Evolutionary conservation across 2,888 invertebrate genomes (phyloP).

Genomic region (Lycaena phlaeas): DNA sequence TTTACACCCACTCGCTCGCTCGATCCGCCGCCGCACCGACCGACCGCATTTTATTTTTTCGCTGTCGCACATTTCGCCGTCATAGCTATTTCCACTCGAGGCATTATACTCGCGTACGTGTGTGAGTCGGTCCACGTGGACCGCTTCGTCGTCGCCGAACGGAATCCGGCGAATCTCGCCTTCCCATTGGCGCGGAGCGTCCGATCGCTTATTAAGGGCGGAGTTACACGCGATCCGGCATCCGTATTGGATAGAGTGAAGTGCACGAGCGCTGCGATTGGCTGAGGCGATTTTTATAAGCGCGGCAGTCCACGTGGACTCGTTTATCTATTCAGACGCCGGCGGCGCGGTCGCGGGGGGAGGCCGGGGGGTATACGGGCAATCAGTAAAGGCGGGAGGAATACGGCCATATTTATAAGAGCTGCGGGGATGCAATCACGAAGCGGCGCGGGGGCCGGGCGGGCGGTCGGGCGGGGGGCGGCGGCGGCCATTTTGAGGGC

Average conservation of each 20-base stretch:
- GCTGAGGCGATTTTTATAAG: constrained; percentile 69
- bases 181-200: constrained; percentile 40
- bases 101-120: constrained; percentile 62
- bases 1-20: constrained; percentile 68
- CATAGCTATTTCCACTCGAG: constrained; percentile 74
- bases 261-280: constrained; percentile 39
- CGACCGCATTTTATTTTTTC: constrained; percentile 74
- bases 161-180: constrained; percentile 41
- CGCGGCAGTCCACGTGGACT: constrained; percentile 71
- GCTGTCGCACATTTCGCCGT: constrained; percentile 74
- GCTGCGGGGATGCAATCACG: constrained; percentile 75
- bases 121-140: constrained; percentile 69
- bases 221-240: constrained; percentile 60
- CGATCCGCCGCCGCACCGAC: constrained; percentile 53
- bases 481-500: constrained; percentile 83
- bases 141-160: constrained; percentile 60
- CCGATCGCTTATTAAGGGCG: constrained; percentile 74
- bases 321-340: constrained; percentile 75
- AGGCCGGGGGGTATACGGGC: constrained; percentile 73
- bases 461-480: constrained; percentile 60
- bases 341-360: constrained; percentile 72
- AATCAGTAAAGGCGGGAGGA: constrained; percentile 75
- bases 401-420: constrained; percentile 75
- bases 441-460: constrained; percentile 66
- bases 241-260: constrained; percentile 36